Base-by-base conservation (phyloP, 2,888 invertebrate species). In the Azorinus chamasolen region DNA sequence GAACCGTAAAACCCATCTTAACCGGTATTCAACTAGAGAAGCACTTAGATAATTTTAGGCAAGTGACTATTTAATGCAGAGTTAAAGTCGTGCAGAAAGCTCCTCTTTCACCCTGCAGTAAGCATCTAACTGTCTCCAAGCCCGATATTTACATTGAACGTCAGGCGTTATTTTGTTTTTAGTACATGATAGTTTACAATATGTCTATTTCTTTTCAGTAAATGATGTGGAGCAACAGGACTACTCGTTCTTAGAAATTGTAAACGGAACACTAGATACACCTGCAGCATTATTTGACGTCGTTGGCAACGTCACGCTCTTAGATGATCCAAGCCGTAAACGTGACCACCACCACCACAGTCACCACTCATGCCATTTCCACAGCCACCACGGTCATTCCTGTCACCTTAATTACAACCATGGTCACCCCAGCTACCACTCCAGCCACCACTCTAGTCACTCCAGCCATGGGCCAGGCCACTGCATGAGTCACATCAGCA, bases 401-500 rank as follows among this genome's bases (percentile, higher is more conserved):
- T 68, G 61, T 16, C 14, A 70, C 55, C 48, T 48, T 41, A n/a
- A 51, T 25, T 16, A 8, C 16, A 39, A 61, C 53, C 45, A 50
- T 50, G 54, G 63, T 37, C 77, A 55, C 53, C 43, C 59, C 41
- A 27, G 32, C 48, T 58, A 63, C 58, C 68, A 55, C 55, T 57
- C 50, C 14, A 32, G 54, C 20, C 43, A 43, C 20, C 64, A 64
- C 18, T 14, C 45, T 41, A 39, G 18, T 14, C 53, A 63, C 27
- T 45, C 37, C 43, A 51, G 70, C 12, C 46, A 57, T 41, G 8
- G 5, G 8, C 37, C 50, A 24, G 48, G 43, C 24, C 66, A 73
- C 25, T 77, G 80, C 51, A 80, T 80, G 80, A 37, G 51, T n/a
- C 65, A 76, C 22, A 43, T 80, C 10, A 61, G 68, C 37, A 72